A percentile compares a stretch with the other conserved stretches of the same genome.
Evolutionary conservation across 2,797 vertebrate genomes (phyloP).

Genomic region (Kryptopterus vitreolus): DNA sequence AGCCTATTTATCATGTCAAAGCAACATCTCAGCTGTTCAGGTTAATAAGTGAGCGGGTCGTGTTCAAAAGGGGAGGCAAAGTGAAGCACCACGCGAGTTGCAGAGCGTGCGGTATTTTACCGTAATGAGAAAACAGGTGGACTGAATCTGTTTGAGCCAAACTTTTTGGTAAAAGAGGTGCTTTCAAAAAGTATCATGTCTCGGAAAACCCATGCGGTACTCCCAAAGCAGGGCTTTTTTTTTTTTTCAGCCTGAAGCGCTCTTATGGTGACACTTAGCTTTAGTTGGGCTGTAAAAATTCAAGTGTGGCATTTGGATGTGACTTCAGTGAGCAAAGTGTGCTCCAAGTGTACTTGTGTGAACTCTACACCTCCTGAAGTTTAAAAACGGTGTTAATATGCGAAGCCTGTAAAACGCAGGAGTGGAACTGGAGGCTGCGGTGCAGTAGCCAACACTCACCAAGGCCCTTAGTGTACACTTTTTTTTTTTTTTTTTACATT

Average conservation of each 20-base stretch:
- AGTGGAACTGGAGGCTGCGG: slow-evolving; percentile 63
- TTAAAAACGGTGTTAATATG: slow-evolving; percentile 76
- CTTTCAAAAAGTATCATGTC: slow-evolving; percentile 35
- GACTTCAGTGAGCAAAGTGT: slow-evolving; percentile 41
- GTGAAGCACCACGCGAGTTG: background rate
- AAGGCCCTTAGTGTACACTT: slow-evolving; percentile 46
- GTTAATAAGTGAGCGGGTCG: slow-evolving; percentile 31
- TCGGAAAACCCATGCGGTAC: slow-evolving; percentile 17
- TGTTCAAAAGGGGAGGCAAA: slow-evolving; percentile 39
- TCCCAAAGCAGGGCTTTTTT: slow-evolving; percentile 18
- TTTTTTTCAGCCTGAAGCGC: slow-evolving; percentile 22
- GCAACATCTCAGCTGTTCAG: slow-evolving; percentile 34
- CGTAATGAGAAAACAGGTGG: slow-evolving; percentile 29
- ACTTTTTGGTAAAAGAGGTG: slow-evolving; percentile 31
- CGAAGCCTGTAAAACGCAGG: slow-evolving; percentile 72
- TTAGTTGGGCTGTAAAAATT: slow-evolving; percentile 23
- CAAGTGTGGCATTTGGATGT: slow-evolving; percentile 39
- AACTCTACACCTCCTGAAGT: slow-evolving; percentile 67
- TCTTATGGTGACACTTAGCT: slow-evolving; percentile 34
- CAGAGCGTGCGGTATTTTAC: slow-evolving; percentile 22
- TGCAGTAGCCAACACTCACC: slow-evolving; percentile 50
- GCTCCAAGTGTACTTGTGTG: slow-evolving; percentile 43
- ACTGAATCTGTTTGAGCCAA: slow-evolving; percentile 12
- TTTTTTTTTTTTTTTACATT: slow-evolving; percentile 49
- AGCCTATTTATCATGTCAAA: slow-evolving; percentile 50